A percentile compares a stretch with the other conserved stretches of the same genome.
These are phyloP conservation scores for Drosophila ambigua DNA, from an alignment of 1,140 invertebrate species.

Conservation along the genomic window DNA sequence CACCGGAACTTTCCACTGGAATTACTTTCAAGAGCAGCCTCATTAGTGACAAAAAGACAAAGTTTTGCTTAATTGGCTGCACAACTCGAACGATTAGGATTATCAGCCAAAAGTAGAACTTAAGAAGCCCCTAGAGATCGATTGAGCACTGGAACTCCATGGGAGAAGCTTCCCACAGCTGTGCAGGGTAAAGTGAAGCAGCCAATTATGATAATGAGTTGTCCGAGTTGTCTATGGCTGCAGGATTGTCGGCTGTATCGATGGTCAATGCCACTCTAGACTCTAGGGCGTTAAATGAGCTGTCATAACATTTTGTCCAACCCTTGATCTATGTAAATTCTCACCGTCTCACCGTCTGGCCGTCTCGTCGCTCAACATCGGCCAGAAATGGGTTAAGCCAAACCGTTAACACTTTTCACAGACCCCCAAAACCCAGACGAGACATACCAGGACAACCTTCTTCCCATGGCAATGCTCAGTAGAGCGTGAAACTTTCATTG, in stretches of 20 bases:
- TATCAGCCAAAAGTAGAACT: too few species aligned
- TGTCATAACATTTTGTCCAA: conserved; percentile 65
- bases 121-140: too few species aligned
- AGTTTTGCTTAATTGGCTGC: too few species aligned
- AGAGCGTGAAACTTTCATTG: conserved; percentile 55
- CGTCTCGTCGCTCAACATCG: conserved; percentile 3
- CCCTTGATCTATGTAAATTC: conserved; percentile 27
- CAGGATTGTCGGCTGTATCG: conserved; percentile 16
- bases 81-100: too few species aligned
- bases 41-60: too few species aligned
- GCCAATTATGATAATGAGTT: too few species aligned
- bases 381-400: conserved; percentile 31
- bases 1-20: too few species aligned
- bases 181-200: too few species aligned
- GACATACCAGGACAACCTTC: not conserved
- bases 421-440: not conserved
- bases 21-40: too few species aligned
- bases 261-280: conserved; percentile 17
- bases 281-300: conserved; percentile 65
- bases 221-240: not conserved
- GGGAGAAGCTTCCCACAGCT: too few species aligned
- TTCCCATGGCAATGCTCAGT: conserved; percentile 53
- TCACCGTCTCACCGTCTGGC: not conserved
- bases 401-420: conserved; percentile 49
- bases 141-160: too few species aligned